Base-by-base conservation (phyloP, 1,140 invertebrate species). In the Macrotrachela quadricornifera region DNA sequence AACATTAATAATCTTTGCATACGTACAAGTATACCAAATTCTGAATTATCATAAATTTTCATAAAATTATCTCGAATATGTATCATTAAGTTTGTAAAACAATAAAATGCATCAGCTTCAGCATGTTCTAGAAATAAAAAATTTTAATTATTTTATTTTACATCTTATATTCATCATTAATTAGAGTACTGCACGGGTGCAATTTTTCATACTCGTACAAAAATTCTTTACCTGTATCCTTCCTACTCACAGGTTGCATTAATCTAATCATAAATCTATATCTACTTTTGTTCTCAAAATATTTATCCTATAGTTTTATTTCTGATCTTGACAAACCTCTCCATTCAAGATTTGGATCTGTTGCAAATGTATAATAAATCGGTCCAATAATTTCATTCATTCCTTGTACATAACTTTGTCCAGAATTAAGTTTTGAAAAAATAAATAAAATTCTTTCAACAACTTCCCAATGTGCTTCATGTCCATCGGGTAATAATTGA, bases 381-480 rank as follows among this genome's bases (percentile, higher is more conserved):
- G 91, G 91, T 0, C 90, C 92, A 54, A 97, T 80, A 58, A 97
- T 92, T 72, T 97, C 92, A 74, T 97, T 96, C 91, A 97, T 96
- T 55, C 92, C 91, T 72, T 76, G 61, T 0, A 95, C 87, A 71
- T 96, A 97, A 6, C 85, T 80, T 66, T 94, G 85, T 1, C 91
- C 91, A 8, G 90, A 87, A 75, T 97, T 96, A 3, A 96, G 75
- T 71, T 96, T 96, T 0, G 88, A 86, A 69, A 95, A 97, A 6
- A 97, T 74, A 66, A 96, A 97, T 21, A 97, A 71, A 64, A 97
- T 87, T 59, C 92, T 73, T 66, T 96, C 87, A 0, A 95, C 82
- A 10, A 97, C 87, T 72, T 97, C 90, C 90, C 73, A 69, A 52
- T 74, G 72, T 1, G 68, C 68, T 54, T 73, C 71, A 46, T 69